Conservation (phyloP, 2,797 vertebrate species). For the Knipowitschia caucasica region DNA sequence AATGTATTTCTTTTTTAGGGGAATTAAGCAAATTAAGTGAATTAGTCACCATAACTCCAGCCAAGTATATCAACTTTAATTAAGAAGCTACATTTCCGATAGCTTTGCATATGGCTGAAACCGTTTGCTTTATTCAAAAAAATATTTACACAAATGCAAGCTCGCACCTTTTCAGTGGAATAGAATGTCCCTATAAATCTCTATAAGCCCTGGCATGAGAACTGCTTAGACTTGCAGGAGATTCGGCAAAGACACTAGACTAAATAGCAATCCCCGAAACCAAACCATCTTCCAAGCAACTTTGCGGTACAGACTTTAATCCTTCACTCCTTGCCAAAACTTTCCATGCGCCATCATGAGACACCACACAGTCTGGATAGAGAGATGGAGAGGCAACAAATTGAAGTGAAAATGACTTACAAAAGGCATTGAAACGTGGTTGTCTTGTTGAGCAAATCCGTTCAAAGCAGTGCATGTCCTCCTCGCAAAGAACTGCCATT, state of each 20-base stretch:
- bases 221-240: constrained; percentile 35
- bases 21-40: too few species aligned
- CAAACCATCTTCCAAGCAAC: constrained; percentile 35
- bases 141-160: not conserved
- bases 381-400: constrained; percentile 6
- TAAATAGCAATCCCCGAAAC: constrained; percentile 50
- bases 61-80: too few species aligned
- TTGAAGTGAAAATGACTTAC: constrained; percentile 22
- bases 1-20: too few species aligned
- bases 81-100: too few species aligned
- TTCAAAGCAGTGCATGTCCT: constrained; percentile 20
- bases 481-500: constrained; percentile 16
- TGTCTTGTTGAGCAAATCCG: constrained; percentile 37
- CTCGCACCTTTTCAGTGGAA: not conserved
- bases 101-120: too few species aligned
- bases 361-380: not conserved
- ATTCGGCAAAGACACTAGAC: constrained; percentile 41
- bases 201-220: constrained; percentile 18
- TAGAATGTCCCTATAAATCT: constrained; percentile 28
- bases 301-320: constrained; percentile 13
- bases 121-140: too few species aligned
- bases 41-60: too few species aligned
- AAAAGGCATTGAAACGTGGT: constrained; percentile 16
- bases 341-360: constrained; percentile 20
- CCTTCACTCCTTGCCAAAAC: constrained; percentile 6